phyloP scores from a whole-genome alignment of 2,888 invertebrate species.

The Oxycera nigricornis region DNA sequence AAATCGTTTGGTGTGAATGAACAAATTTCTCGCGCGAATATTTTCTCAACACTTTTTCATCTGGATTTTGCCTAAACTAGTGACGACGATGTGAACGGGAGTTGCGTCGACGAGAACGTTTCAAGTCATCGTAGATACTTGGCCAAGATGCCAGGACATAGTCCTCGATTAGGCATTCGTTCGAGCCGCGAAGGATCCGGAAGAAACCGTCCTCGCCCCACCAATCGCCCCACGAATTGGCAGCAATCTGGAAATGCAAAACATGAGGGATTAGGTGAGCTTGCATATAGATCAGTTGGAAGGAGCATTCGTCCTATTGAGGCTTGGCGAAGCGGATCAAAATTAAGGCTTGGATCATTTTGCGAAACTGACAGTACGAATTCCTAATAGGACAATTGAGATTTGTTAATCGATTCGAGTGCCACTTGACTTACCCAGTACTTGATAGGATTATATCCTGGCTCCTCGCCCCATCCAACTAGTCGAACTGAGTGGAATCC shows the following conservation, averaged over 20 bases:
- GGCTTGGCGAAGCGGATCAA: too few relatives aligned
- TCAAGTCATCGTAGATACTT: slow-evolving; percentile 52
- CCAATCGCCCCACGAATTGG: slow-evolving; percentile 90
- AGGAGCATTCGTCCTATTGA: too few relatives aligned
- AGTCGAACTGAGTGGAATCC: slow-evolving; percentile 92
- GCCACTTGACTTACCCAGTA: slow-evolving; percentile 78
- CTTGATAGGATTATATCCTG: slow-evolving; percentile 68
- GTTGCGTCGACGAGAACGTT: neutral
- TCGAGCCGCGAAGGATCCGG: slow-evolving; percentile 80
- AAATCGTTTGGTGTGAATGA: slow-evolving; percentile 32
- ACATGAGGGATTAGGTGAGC: neutral
- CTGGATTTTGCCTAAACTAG: neutral
- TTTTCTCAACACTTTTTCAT: neutral
- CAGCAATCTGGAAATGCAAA: slow-evolving; percentile 72
- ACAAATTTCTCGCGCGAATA: neutral
- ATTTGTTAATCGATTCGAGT: neutral
- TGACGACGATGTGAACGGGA: neutral
- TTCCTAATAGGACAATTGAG: neutral
- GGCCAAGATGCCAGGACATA: slow-evolving; percentile 84
- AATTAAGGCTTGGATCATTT: too few relatives aligned
- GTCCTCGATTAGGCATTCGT: slow-evolving; percentile 90
- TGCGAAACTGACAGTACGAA: too few relatives aligned
- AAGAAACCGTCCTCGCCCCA: slow-evolving; percentile 96
- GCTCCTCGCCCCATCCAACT: slow-evolving; percentile 89
- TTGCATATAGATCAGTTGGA: neutral